Conservation (phyloP, 2,113 vertebrate species). For the Actenoides lindsayi region DNA sequence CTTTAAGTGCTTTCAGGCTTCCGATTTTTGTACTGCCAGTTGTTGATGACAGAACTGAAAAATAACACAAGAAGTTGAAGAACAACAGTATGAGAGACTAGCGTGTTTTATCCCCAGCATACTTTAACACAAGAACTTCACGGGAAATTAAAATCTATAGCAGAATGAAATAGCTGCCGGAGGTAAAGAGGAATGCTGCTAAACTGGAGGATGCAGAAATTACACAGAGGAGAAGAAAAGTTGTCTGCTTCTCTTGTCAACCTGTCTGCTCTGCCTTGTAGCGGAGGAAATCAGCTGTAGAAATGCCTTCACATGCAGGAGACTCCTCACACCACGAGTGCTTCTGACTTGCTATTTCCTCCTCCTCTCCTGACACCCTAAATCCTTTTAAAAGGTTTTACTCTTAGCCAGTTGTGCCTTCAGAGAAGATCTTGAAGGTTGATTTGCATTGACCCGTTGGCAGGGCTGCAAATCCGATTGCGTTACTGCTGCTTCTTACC, state of each 20-base stretch:
- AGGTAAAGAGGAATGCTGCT: background rate
- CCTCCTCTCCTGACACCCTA: background rate
- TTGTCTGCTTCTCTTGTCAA: background rate
- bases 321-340: background rate
- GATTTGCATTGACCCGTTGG: background rate
- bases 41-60: background rate
- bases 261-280: background rate
- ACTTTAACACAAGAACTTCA: background rate
- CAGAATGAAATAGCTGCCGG: background rate
- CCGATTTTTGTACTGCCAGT: background rate
- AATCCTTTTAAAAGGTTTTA: background rate
- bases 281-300: background rate
- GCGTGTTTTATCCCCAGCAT: background rate
- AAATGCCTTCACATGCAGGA: background rate
- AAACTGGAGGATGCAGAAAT: background rate
- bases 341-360: background rate
- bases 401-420: background rate
- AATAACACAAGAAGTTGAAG: background rate
- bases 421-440: background rate
- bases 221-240: background rate
- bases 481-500: background rate
- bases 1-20: background rate
- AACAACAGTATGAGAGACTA: background rate
- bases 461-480: background rate
- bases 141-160: background rate